Evolutionary conservation across 1,140 invertebrate species (phyloP).

Genomic region (Aphis craccivora): DNA sequence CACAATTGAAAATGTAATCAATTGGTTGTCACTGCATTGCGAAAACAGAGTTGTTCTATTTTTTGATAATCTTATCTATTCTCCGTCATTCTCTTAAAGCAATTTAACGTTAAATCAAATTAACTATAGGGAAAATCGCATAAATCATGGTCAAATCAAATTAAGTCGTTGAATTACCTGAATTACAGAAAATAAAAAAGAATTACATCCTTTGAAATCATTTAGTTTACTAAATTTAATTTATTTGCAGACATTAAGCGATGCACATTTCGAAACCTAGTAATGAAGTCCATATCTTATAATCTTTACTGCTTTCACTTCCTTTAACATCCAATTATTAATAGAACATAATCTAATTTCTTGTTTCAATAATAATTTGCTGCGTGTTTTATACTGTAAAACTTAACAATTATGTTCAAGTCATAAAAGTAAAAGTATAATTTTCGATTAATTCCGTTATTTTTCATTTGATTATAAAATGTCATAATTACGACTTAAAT

Average conservation of each 20-base stretch:
- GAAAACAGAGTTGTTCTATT: background rate
- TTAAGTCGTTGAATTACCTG: constrained; percentile 9
- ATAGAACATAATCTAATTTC: background rate
- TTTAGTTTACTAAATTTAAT: constrained; percentile 20
- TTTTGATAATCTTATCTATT: background rate
- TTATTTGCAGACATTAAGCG: background rate
- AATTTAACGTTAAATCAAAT: constrained; percentile 32
- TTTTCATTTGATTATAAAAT: background rate
- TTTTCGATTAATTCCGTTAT: background rate
- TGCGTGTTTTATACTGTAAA: background rate
- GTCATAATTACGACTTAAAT: background rate
- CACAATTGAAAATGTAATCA: constrained; percentile 23
- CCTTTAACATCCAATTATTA: background rate
- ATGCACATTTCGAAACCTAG: background rate
- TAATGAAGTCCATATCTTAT: background rate
- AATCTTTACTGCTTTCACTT: background rate
- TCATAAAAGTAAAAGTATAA: background rate
- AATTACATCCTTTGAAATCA: background rate
- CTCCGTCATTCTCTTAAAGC: background rate
- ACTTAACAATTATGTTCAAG: background rate
- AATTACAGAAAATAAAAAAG: background rate
- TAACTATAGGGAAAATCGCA: background rate
- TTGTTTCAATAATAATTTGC: background rate
- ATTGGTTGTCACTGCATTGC: background rate
- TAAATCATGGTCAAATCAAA: constrained; percentile 49